phyloP scores from a whole-genome alignment of 2,797 vertebrate species.

The Nannoperca obscura region DNA sequence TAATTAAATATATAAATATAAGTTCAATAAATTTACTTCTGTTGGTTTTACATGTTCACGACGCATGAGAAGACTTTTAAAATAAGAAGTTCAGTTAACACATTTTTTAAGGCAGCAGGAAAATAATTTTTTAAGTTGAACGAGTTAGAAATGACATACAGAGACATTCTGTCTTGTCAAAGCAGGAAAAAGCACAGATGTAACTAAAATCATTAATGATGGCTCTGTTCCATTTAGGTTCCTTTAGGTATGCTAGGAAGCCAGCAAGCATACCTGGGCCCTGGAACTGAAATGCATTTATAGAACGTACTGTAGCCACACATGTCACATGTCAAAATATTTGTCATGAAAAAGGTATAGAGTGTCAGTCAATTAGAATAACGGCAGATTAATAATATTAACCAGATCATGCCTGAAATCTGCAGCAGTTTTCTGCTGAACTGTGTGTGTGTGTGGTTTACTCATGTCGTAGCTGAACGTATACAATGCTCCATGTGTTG shows the following conservation, averaged over 20 bases:
- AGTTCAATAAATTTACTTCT: not conserved
- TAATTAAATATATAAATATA: not conserved
- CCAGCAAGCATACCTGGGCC: not conserved
- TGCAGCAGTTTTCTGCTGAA: no score
- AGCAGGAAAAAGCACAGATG: not conserved
- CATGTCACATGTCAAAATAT: not conserved
- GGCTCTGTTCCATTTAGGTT: not conserved
- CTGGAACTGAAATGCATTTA: not conserved
- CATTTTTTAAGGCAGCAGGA: not conserved
- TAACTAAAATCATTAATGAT: not conserved
- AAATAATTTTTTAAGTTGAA: not conserved
- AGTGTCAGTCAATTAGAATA: not conserved
- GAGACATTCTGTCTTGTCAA: not conserved
- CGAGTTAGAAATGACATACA: not conserved
- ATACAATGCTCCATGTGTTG: slow-evolving; percentile 1
- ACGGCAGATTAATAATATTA: not conserved
- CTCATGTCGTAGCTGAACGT: not conserved
- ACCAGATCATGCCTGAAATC: no score
- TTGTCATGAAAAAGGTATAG: not conserved
- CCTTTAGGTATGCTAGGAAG: not conserved
- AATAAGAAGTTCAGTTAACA: not conserved
- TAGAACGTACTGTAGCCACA: not conserved
- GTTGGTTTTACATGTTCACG: not conserved
- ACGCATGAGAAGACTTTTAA: not conserved
- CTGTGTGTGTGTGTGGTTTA: no score